These are phyloP conservation scores for Boleophthalmus pectinirostris DNA, from an alignment of 2,113 vertebrate species.

Conservation along the genomic window DNA sequence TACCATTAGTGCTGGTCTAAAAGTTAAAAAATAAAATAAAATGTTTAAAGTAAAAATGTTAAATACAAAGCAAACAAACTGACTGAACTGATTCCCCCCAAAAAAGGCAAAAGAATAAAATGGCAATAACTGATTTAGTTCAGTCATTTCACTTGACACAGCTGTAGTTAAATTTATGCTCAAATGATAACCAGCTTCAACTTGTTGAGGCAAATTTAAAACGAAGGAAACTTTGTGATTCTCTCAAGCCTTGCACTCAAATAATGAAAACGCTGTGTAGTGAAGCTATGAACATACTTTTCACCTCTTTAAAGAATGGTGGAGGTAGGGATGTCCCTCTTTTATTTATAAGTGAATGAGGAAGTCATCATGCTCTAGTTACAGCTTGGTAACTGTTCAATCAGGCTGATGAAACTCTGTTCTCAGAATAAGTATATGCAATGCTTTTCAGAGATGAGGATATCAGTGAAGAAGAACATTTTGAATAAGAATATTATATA, in stretches of 20 bases:
- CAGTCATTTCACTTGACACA: neutral
- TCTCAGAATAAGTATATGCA: neutral
- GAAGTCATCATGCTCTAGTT: constrained; percentile 7
- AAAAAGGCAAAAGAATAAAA: neutral
- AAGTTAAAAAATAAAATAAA: too few relatives aligned
- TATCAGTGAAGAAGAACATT: neutral
- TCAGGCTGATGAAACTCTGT: constrained; percentile 10
- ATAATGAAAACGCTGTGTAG: neutral
- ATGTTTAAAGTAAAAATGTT: too few relatives aligned
- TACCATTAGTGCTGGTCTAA: too few relatives aligned
- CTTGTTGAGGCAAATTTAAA: neutral
- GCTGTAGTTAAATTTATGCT: neutral
- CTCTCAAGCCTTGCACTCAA: neutral
- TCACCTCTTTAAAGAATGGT: constrained; percentile 1
- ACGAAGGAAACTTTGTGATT: constrained; percentile 15
- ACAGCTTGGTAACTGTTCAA: constrained; percentile 1
- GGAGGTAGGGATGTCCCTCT: neutral
- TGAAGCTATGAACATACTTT: neutral
- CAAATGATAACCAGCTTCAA: neutral
- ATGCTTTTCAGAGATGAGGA: neutral
- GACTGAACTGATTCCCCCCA: too few relatives aligned
- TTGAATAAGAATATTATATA: too few relatives aligned
- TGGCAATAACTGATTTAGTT: neutral
- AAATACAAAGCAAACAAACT: too few relatives aligned
- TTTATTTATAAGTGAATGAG: constrained; percentile 2